Base-by-base conservation (phyloP, 2,888 invertebrate genomes). In the Xanthorhoe spadicearia region DNA sequence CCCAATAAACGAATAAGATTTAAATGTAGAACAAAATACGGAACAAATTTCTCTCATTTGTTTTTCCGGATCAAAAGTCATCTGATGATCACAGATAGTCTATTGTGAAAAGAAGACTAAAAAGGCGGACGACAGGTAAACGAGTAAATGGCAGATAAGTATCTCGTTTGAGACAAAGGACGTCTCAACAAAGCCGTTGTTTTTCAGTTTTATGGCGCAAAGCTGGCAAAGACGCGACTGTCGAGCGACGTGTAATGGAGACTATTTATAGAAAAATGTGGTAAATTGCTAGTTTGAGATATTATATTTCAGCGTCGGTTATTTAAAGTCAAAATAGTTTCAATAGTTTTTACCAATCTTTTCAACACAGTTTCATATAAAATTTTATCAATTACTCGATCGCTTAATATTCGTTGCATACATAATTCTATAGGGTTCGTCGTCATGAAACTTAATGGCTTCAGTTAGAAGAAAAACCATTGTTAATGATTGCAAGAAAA, bases 121-220 rank as follows among this genome's bases (percentile, higher is more conserved):
- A 62, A 65, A 60, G 68, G 65, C 65, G 48, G 61, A 53, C 59
- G 68, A 60, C 87, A 88, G 88, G 90, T 89, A 88, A 88, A 85
- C 88, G 83, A 86, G 87, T 87, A 88, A 54, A 86, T 83, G 81
- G 80, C 83, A 84, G 91, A 90, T 91, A 89, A 89, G 85, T 86
- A 90, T 90, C 89, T 86, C 81, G 86, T 88, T 86, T 83, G 85
- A 91, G 85, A 90, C 90, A 92, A 91, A 90, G 87, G 83, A 71
- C 50, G 57, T 62, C 52, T 65, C 63, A 63, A 66, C 69, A 67
- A 66, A 64, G 63, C 58, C 61, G 66, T 65, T 68, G 71, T 71
- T 71, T 68, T 85, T 85, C 84, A 85, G 84, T 83, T 85, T 74
- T 75, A 72, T 64, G 67, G 55, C 66, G 64, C 52, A 51, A 58